Evolutionary conservation across 2,797 vertebrate genomes (phyloP), one percentile per base, ranked within the genome.

Genomic region (Aselliscus stoliczkanus): DNA sequence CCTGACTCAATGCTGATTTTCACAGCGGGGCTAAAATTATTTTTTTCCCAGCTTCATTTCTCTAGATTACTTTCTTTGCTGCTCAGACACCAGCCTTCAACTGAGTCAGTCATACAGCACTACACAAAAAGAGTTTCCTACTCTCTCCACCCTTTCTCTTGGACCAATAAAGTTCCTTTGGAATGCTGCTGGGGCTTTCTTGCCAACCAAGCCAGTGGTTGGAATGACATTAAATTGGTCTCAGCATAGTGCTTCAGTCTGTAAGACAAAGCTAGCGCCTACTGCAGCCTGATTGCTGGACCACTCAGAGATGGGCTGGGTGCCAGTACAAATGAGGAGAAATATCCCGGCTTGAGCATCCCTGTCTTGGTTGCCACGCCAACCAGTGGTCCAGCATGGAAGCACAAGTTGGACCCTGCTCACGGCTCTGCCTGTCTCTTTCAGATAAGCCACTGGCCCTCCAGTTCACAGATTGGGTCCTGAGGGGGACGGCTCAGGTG

Each of bases 401-500:
- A 64, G 34, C 29, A 0, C 29, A 47, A 34, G 39, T 5, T 21
- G 21, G 15, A 15, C 52, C 60, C 25, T 29, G 54, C 23, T 95
- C 69, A 94, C 62, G 47, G 34, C 29, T 39, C 77, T 81, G 21
- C 79, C 47, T 42, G 0, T 98, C 15, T 98, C 90, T 98, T 98
- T 42, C 98, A 99, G 99, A 98, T 47, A 99, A 99, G 97, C 99
- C 98, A 25, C 54, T 99, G 80, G 4, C 98, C 73, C 90, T 99
- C 87, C 99, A 99, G 98, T 98, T 99, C 93, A 80, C 99, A 12
- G 99, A 99, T 97, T 99, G 99, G 99, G 97, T 99, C 80, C 97
- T 99, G 87, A 99, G 99, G 25, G 99, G 99, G 2, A 98, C 99
- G 1, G 99, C 99, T 42, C 99, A 99, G 96, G 99, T 99, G 97